A percentile compares a stretch with the other conserved stretches of the same genome.
Conservation (phyloP, 2,888 invertebrate species). For the Dioctria rufipes region DNA sequence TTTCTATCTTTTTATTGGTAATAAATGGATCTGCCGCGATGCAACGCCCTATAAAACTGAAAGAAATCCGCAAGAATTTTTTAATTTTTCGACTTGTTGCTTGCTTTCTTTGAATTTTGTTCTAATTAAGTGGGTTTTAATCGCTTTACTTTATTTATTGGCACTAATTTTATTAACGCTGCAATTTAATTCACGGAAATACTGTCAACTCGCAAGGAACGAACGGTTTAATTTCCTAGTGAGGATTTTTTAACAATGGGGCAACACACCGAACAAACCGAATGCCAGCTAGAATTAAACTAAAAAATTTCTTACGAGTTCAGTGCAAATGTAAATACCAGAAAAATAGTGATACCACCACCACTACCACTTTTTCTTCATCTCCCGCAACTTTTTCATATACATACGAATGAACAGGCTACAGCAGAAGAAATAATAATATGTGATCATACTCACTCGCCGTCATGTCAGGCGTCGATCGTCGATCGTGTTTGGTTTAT, state of each 20-base stretch:
- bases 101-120: neutral
- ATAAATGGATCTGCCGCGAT: neutral
- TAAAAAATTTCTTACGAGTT: slow-evolving; percentile 56
- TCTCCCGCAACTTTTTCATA: no score
- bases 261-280: slow-evolving; percentile 54
- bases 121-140: neutral
- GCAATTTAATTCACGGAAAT: slow-evolving; percentile 5
- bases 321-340: slow-evolving; percentile 56
- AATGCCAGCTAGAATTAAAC: slow-evolving; percentile 58
- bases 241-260: slow-evolving; percentile 9
- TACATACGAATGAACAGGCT: no score
- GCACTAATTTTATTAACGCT: neutral
- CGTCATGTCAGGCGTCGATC: no score
- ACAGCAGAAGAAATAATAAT: no score
- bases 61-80: slow-evolving; percentile 30
- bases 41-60: slow-evolving; percentile 24
- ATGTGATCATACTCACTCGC: no score
- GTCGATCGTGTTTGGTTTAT: no score
- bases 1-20: neutral
- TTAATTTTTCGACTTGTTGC: slow-evolving; percentile 23
- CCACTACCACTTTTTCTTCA: neutral
- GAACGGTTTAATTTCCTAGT: slow-evolving; percentile 18
- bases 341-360: neutral
- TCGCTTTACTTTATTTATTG: neutral
- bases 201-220: slow-evolving; percentile 18